Base-by-base conservation (phyloP, 2,113 vertebrate species). In the Xenotilapia longispinis region DNA sequence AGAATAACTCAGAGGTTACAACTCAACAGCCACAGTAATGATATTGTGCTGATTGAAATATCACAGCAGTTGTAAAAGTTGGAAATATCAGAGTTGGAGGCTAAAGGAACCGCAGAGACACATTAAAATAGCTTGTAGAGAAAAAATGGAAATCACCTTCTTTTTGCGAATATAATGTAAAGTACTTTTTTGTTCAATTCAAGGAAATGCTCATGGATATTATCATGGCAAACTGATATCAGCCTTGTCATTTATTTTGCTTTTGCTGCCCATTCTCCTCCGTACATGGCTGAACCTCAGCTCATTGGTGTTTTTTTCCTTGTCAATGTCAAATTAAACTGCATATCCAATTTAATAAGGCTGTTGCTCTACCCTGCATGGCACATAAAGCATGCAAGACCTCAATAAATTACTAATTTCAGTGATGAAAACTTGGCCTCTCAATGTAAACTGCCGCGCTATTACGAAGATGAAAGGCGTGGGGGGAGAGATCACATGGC, bases 401-500 rank as follows among this genome's bases (percentile, higher is more conserved):
- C 87, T 28, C 84, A 38, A 82, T 42, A 89, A 91, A 93, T 84
- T 13, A 91, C 82, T 90, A 79, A 81, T 91, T 93, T 58, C 12
- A 47, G 81, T 83, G 87, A 89, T 91, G 91, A 89, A 95, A 95
- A 91, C 38, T 26, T 84, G 68, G 88, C 70, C 26, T 63, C 75
- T 83, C 49, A 75, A 87, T 28, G 80, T 86, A 85, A 89, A 95
- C 83, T 83, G 82, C 87, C 60, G 79, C 63, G 82, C 90, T 87
- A 92, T 94, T 92, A 94, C 68, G 79, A 82, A 94, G 93, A 96
- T 94, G 89, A 94, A 94, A 95, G 91, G 53, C 88, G 58, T 82
- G 51, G 51, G 68, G 83, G 63, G 75, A 51, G 82, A 80, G 89
- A 92, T 95, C 94, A 95, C 94, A 95, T 94, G 95, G 91, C 84